Evolutionary conservation across 2,113 vertebrate genomes (phyloP).

Genomic region (Sebastes fasciatus): DNA sequence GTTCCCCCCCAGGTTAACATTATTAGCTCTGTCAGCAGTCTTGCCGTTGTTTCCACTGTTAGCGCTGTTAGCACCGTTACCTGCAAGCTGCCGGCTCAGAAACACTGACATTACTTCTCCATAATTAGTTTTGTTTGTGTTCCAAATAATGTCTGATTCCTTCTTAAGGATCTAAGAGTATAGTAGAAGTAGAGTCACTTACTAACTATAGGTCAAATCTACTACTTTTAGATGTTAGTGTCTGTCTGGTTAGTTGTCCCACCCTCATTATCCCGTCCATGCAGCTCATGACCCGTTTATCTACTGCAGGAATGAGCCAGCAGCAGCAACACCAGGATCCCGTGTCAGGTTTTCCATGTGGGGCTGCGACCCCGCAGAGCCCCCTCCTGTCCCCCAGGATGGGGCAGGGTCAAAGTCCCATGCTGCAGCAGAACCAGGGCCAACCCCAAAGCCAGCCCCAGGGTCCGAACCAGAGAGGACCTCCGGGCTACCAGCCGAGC

Average conservation of each 20-base stretch:
- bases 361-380: conserved; percentile 91
- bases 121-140: not conserved
- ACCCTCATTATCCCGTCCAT: not conserved
- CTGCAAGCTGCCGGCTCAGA: no score
- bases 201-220: not conserved
- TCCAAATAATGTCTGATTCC: not conserved
- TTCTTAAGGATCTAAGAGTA: not conserved
- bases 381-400: conserved; percentile 94
- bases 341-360: conserved; percentile 88
- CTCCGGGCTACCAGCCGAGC: conserved; percentile 89
- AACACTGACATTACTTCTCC: no score
- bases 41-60: no score
- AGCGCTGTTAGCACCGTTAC: no score
- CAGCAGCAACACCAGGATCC: conserved; percentile 86
- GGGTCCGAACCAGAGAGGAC: conserved; percentile 51
- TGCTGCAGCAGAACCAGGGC: conserved; percentile 89
- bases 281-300: not conserved
- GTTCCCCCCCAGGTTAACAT: no score
- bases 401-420: conserved; percentile 91
- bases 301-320: conserved; percentile 90
- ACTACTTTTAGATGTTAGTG: not conserved
- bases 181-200: not conserved
- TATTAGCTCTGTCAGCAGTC: no score
- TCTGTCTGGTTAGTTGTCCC: no score
- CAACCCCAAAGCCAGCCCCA: conserved; percentile 82